A percentile compares a stretch with the other conserved stretches of the same genome.
Conservation (phyloP, 2,113 vertebrate species). For the Lepus timidus region DNA sequence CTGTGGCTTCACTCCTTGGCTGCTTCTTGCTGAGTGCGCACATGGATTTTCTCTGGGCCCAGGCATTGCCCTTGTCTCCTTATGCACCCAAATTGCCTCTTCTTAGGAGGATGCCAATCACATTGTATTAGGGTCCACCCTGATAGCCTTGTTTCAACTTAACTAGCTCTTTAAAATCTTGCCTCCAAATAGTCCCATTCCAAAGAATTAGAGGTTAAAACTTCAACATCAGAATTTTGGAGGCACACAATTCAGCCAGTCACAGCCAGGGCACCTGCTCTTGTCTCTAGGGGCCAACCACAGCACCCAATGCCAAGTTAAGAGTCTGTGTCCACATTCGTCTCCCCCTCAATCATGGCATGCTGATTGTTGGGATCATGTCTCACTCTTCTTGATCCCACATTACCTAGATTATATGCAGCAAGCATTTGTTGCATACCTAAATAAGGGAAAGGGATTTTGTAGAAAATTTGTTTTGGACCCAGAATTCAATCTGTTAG, state of each 20-base stretch:
- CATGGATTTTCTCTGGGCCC: background rate
- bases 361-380: rapidly evolving
- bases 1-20: background rate
- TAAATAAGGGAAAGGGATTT: background rate
- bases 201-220: background rate
- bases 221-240: background rate
- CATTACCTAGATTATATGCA: background rate
- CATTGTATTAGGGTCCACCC: too few relatives aligned
- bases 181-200: background rate
- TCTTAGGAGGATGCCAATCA: background rate
- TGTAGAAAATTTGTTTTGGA: background rate
- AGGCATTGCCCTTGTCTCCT: background rate
- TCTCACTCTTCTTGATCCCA: background rate
- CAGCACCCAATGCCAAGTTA: too few relatives aligned
- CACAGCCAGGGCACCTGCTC: background rate
- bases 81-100: background rate
- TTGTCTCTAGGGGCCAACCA: too few relatives aligned
- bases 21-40: background rate
- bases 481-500: background rate
- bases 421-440: background rate
- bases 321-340: background rate
- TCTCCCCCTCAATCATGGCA: background rate
- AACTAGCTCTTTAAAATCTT: background rate
- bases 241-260: background rate
- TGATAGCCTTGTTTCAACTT: background rate